Evolutionary conservation across 1,140 invertebrate genomes (phyloP), one percentile per base, ranked within the genome.

Genomic region (Calycopis cecrops): DNA sequence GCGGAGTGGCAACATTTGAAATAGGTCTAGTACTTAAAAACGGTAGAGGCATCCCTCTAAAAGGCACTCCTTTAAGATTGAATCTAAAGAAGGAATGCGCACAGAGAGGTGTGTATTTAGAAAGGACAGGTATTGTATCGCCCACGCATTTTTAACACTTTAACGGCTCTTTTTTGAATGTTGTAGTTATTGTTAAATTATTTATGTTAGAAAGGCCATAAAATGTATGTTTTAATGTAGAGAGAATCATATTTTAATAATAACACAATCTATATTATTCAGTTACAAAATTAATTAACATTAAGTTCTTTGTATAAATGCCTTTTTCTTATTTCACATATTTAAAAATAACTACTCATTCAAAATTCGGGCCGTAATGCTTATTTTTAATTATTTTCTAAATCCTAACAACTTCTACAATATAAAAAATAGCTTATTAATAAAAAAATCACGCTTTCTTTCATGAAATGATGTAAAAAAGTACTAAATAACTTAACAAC

Each of bases 71-170:
- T 54, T 90, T 99, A 60, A 92, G 94, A 75, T 90, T 99, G 62
- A 94, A 93, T 76, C 91, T 98, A 69, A 92, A 95, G 86, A 98
- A 99, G 92, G 94, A 98, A 91, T 99, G 97, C 90, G 92, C 93
- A 84, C 92, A 95, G 89, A 93, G 94, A 92, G 94, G 94, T 96
- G 91, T 93, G 92, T 91, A 90, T 90, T 88, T 88, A 83, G 80
- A 86, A 88, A 87, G 84, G 84, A 83, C 87, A 88, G 87, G 87
- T 88, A 88, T 88, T 80, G 87, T 88, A 88, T 88, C 87, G 86
- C 87, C 87, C 87, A 86, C 81, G 86, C 86, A 88, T 87, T 88
- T 88, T 88, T 88, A 88, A 88, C 87, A 82, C 82, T 83, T 80
- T 52, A 57, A 73, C 70, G 67, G 60, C 67, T 73, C 72, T 69